Evolutionary conservation across 92 coral and sea anemone species (phyloP).

Genomic region (Epizoanthus fatuus): DNA sequence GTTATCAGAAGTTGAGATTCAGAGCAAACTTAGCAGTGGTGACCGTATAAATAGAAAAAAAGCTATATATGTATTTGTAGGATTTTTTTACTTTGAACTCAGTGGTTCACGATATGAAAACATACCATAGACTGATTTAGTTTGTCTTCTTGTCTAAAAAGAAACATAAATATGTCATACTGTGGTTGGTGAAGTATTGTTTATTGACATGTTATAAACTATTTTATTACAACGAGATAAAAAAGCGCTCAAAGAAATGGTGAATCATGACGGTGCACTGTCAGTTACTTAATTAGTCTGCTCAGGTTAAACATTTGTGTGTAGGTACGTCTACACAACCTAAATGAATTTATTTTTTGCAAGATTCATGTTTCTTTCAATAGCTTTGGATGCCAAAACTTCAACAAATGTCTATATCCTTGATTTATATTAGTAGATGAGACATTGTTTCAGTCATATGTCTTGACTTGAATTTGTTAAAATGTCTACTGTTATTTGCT

Average conservation of each 20-base stretch:
- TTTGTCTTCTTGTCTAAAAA: constrained; percentile 6
- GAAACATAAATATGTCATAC: constrained; percentile 20
- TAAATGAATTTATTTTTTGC: not conserved
- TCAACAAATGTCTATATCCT: constrained; percentile 14
- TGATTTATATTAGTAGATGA: not conserved
- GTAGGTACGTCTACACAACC: too few species aligned
- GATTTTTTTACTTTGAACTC: constrained; percentile 22
- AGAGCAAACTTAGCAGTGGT: constrained; percentile 18
- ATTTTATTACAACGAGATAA: constrained; percentile 16
- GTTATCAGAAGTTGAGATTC: constrained; percentile 23
- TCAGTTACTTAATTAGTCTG: constrained; percentile 25
- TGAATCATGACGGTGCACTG: constrained; percentile 3
- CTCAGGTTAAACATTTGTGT: not conserved
- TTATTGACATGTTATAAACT: not conserved
- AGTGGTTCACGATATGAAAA: constrained; percentile 18
- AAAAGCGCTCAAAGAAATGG: constrained; percentile 24
- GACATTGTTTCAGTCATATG: too few species aligned
- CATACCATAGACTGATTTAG: constrained; percentile 33
- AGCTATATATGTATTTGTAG: constrained; percentile 21
- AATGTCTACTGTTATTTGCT: too few species aligned
- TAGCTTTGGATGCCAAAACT: constrained; percentile 23
- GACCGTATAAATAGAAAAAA: constrained; percentile 16
- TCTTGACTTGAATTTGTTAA: too few species aligned
- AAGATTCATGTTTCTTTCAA: constrained; percentile 27
- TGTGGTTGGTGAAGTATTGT: constrained; percentile 35